Evolutionary conservation across 2,797 vertebrate genomes (phyloP), one percentile per base, ranked within the genome.

Genomic region (Gila robusta): DNA sequence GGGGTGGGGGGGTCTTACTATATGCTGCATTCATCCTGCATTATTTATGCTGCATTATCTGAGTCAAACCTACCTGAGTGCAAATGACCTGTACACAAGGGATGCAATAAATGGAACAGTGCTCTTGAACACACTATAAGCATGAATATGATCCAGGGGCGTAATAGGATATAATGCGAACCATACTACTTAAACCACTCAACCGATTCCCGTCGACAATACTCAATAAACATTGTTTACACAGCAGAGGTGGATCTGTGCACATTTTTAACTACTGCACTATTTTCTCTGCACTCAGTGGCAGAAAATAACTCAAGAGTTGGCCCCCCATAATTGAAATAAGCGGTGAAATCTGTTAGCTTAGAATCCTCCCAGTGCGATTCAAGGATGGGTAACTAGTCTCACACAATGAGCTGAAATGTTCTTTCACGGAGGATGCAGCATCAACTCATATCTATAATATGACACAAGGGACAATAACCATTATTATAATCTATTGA

Each of bases 321-420:
- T 52, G 70, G 16, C 81, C 67, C 67, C 77, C 81, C 70, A 89
- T 88, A 90, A 91, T 89, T 90, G 83, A 91, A 89, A 90, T 87
- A 83, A 84, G 86, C 78, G 84, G 28, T 39, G 70, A 89, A 85
- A 88, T 83, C 67, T 70, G 85, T 88, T 73, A 76, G 84, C 85
- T 83, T 72, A 62, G 41, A 87, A 84, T 85, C 80, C 87, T 86
- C 76, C 88, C 77, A 70, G 87, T 81, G 87, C 81, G 88, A 78
- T 79, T 77, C 83, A 64, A 81, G 56, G 84, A 88, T 72, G 88
- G 81, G 88, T 74, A 85, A 87, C 62, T 74, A 83, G 84, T 70
- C 76, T 88, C 87, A 85, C 81, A 81, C 87, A 83, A 85, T 73
- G 79, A 89, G 79, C 83, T 87, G 67, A 87, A 88, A 86, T 74